phyloP scores from a whole-genome alignment of 2,797 vertebrate species.

The Presbytis comata region DNA sequence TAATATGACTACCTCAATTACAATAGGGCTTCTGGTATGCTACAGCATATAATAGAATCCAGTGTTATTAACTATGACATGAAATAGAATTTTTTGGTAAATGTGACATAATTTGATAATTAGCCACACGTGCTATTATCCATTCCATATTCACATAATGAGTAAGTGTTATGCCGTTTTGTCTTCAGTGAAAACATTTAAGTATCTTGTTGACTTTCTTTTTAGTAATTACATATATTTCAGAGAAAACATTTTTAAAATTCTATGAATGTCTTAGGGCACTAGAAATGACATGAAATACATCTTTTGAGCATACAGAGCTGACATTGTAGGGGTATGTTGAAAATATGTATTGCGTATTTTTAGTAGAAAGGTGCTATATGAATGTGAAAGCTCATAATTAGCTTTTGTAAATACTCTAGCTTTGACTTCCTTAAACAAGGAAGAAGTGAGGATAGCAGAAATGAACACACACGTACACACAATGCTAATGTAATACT shows the following conservation, averaged over 20 bases:
- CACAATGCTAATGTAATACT: neutral
- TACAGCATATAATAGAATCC: neutral
- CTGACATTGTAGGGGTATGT: neutral
- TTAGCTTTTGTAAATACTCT: neutral
- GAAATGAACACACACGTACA: neutral
- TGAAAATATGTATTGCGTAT: neutral
- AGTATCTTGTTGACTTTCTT: neutral
- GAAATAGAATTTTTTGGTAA: constrained; percentile 4
- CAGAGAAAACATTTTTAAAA: neutral
- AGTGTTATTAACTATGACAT: neutral
- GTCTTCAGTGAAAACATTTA: neutral
- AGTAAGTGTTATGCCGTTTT: neutral
- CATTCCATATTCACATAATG: neutral
- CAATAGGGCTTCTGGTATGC: neutral
- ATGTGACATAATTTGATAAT: neutral
- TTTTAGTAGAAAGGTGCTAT: neutral
- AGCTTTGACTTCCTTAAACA: constrained; percentile 32
- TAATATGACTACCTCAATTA: neutral
- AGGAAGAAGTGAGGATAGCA: neutral
- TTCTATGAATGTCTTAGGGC: neutral
- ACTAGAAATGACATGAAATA: neutral
- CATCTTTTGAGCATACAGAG: neutral
- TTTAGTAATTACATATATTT: neutral
- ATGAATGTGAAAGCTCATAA: neutral
- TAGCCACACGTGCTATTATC: neutral